Conservation (phyloP, 1,140 invertebrate genomes). For the Pseudomyrmex pallidus region DNA sequence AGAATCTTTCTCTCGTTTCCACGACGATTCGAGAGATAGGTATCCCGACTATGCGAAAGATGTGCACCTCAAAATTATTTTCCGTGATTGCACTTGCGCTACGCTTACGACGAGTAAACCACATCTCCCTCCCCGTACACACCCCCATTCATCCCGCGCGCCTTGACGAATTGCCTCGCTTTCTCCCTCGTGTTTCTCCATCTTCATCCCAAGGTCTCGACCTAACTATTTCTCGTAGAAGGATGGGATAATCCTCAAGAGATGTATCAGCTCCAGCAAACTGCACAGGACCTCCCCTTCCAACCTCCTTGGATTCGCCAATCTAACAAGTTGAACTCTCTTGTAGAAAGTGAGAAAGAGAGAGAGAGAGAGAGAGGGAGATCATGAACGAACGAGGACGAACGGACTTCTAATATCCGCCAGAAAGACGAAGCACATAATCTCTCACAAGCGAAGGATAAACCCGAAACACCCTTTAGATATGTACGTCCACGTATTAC, state of each 20-base stretch:
- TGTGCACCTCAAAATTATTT: conserved; percentile 64
- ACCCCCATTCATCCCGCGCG: no score
- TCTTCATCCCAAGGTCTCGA: conserved; percentile 30
- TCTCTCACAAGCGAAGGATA: conserved; percentile 63
- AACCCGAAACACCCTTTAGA: conserved; percentile 66
- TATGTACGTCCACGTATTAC: conserved; percentile 34
- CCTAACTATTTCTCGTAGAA: conserved; percentile 66
- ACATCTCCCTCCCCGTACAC: conserved; percentile 2
- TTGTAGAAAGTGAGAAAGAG: background rate
- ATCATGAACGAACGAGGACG: conserved; percentile 49
- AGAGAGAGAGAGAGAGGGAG: background rate
- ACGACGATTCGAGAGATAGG: background rate
- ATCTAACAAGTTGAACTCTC: conserved; percentile 68
- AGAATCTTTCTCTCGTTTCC: conserved; percentile 35
- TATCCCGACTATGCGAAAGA: conserved; percentile 29
- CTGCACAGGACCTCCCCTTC: conserved; percentile 6
- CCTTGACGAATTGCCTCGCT: conserved; percentile 29
- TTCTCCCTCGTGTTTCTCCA: conserved; percentile 31
- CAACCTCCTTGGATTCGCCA: conserved; percentile 41
- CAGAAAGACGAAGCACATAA: conserved; percentile 72
- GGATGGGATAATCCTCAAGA: conserved; percentile 70
- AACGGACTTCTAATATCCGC: conserved; percentile 70
- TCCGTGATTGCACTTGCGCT: conserved; percentile 34
- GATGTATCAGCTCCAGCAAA: conserved; percentile 66
- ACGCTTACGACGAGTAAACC: background rate